Conservation (phyloP, 2,113 vertebrate species). For the Oreamnos americanus region DNA sequence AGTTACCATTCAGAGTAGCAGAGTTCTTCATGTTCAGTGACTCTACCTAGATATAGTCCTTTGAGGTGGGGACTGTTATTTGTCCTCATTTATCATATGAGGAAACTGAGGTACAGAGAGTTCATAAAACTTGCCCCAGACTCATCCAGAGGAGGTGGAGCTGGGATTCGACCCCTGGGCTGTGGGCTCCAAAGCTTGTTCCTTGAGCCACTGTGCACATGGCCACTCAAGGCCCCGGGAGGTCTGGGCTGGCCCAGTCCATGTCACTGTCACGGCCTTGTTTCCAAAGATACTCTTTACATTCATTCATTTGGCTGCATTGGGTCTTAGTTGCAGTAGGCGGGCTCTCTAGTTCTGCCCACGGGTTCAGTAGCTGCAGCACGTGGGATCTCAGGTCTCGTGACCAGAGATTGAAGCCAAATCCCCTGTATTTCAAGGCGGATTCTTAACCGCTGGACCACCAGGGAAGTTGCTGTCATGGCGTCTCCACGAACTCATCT, state of each 20-base stretch:
- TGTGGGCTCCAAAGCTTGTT: background rate
- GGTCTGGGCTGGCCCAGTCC: background rate
- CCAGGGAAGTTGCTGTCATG: background rate
- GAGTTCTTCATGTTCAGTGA: accelerated
- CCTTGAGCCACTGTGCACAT: background rate
- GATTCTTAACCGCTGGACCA: background rate
- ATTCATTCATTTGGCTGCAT: background rate
- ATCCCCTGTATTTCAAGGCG: background rate
- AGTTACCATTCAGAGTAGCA: background rate
- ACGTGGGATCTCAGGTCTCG: background rate
- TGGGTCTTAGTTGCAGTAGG: background rate
- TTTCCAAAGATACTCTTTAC: background rate
- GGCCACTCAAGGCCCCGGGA: accelerated
- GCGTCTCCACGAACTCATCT: accelerated
- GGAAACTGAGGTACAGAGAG: background rate
- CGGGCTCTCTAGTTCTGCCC: background rate
- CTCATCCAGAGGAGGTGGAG: background rate
- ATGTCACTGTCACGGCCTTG: accelerated
- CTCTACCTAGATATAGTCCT: background rate
- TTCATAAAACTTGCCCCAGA: background rate
- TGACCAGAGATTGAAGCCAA: background rate
- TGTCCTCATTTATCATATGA: background rate
- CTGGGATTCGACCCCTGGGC: background rate
- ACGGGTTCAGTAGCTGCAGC: background rate
- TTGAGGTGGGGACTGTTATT: background rate